Base-by-base conservation (phyloP, 2,888 invertebrate species). In the Drosophila suboccidentalis region DNA sequence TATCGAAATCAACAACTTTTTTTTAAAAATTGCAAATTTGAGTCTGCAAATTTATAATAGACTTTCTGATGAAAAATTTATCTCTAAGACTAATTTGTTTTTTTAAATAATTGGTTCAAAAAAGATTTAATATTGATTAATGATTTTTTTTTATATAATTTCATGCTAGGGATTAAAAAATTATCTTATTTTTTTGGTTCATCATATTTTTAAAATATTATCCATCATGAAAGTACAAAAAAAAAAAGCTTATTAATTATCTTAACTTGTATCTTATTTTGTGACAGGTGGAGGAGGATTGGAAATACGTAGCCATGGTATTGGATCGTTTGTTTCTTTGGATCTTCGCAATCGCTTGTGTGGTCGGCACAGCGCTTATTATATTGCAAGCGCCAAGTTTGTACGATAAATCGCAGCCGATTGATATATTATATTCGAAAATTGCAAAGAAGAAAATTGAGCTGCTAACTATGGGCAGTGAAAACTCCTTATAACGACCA, bases 301-400 rank as follows among this genome's bases (percentile, higher is more conserved):
- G 99, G 99, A 98, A 98, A 93, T 99, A 98, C 94, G 98, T 99
- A 68, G 96, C 96, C 63, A 92, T 98, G 98, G 98, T 99, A 78
- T 94, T 99, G 92, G 99, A 99, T 94, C 95, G 99, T 90, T 95
- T 99, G 90, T 99, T 99, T 94, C 95, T 99, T 87, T 98, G 98
- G 95, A 95, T 97, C 90, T 99, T 99, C 94, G 97, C 98, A 92
- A 94, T 98, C 92, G 97, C 98, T 81, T 98, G 98, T 93, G 95
- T 98, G 77, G 93, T 97, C 71, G 98, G 98, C 78, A 98, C 97
- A 70, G 96, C 96, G 69, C 94, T 97, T 86, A 97, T 97, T 91
- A 97, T 97, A 92, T 95, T 98, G 76, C 96, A 97, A 93, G 98
- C 98, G 84, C 98, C 98, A 71, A 97, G 97, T 63, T 95, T 98